Percentiles rank a stretch among this genome's conserved stretches.
Evolutionary conservation across 2,888 invertebrate species (phyloP).

Genomic region (Ochropleura plecta): DNA sequence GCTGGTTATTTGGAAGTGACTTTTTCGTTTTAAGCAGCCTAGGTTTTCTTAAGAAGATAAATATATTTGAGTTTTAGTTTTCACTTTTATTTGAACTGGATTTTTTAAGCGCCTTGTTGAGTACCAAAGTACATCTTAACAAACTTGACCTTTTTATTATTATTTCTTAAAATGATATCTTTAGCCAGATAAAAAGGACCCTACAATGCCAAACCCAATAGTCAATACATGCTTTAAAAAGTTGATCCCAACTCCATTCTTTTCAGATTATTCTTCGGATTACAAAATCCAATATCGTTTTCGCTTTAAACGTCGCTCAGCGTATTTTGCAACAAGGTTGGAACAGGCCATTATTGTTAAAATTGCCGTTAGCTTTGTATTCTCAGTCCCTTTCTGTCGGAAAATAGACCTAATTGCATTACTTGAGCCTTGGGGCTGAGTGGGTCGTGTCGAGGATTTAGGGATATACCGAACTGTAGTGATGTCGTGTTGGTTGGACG

Average conservation of each 20-base stretch:
- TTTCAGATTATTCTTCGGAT: conserved; percentile 14
- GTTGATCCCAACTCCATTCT: background rate
- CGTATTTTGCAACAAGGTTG: conserved; percentile 54
- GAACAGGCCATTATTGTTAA: conserved; percentile 60
- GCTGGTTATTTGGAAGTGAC: conserved; percentile 9
- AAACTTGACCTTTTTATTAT: background rate
- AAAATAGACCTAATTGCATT: conserved; percentile 70
- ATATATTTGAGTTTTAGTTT: background rate
- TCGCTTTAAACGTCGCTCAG: conserved; percentile 50
- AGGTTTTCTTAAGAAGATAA: background rate
- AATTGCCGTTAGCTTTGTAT: conserved; percentile 62
- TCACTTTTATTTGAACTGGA: background rate
- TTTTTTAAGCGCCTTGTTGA: background rate
- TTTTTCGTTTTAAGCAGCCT: background rate
- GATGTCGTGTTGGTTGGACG: conserved; percentile 48
- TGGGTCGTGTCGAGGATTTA: conserved; percentile 58
- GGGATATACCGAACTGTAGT: conserved; percentile 44
- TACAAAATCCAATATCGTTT: conserved; percentile 48
- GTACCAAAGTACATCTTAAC: background rate
- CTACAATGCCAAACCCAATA: background rate
- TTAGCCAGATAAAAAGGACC: background rate
- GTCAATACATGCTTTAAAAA: conserved; percentile 1
- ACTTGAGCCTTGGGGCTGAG: conserved; percentile 50
- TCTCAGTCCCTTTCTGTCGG: conserved; percentile 53
- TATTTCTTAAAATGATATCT: background rate